These are phyloP conservation scores for Charaxes varanes DNA, from an alignment of 1,140 invertebrate genomes.

Conservation along the genomic window DNA sequence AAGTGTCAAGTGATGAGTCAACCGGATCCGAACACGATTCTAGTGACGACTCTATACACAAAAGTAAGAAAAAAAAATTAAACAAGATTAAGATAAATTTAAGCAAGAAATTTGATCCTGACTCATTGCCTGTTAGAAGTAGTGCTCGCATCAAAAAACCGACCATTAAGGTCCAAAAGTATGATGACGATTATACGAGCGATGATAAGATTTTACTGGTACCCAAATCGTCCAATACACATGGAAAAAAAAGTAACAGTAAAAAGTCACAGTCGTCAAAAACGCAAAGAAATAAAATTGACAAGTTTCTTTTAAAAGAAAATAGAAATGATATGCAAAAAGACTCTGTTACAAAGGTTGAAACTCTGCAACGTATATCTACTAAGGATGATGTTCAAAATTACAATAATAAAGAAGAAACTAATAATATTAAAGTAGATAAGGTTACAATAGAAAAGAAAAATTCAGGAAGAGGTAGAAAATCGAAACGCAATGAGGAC, in stretches of 20 bases:
- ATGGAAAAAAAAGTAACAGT: neutral
- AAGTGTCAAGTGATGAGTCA: conserved; percentile 33
- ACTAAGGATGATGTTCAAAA: conserved; percentile 1
- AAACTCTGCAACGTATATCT: no score
- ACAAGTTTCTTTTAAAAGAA: no score
- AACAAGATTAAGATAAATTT: conserved; percentile 36
- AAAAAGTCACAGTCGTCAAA: no score
- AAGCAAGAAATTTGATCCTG: conserved; percentile 34
- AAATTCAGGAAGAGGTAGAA: neutral
- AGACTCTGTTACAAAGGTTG: no score
- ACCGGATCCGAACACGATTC: conserved; percentile 38
- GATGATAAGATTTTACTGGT: conserved; percentile 20
- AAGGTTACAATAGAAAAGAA: neutral
- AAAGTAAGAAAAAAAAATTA: conserved; percentile 29
- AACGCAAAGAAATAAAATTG: no score
- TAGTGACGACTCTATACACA: conserved; percentile 22
- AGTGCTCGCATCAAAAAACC: conserved; percentile 46
- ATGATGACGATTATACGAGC: conserved; percentile 16
- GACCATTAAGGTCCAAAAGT: conserved; percentile 31
- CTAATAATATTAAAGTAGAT: conserved; percentile 6
- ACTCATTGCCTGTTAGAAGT: conserved; percentile 35
- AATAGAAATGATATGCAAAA: no score
- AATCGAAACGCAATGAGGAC: neutral
- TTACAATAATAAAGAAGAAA: neutral
- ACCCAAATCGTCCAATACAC: neutral